Percentiles rank a stretch among this genome's conserved stretches.
These are phyloP conservation scores for Orthosia gracilis DNA, from an alignment of 2,888 invertebrate genomes.

Conservation along the genomic window DNA sequence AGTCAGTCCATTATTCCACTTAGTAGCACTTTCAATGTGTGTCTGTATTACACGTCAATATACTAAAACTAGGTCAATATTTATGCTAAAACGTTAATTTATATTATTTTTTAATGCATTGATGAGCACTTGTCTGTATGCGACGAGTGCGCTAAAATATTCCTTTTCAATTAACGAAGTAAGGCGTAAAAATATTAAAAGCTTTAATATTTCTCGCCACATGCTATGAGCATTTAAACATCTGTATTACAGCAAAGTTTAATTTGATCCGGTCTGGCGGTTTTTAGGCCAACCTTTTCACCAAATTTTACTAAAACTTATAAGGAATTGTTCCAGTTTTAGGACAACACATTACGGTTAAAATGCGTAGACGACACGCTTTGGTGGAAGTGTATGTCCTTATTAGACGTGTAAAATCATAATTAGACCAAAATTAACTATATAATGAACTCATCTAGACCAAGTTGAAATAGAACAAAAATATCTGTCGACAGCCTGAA, in stretches of 20 bases:
- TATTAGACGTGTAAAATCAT: not conserved
- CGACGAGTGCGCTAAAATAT: no score
- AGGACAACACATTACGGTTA: conserved; percentile 9
- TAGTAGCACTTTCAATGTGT: no score
- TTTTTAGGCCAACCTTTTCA: conserved; percentile 29
- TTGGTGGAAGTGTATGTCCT: not conserved
- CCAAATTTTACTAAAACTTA: conserved; percentile 32
- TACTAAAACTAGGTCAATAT: no score
- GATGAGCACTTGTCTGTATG: no score
- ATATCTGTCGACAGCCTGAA: conserved; percentile 11
- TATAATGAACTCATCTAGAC: not conserved
- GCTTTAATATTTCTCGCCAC: conserved; percentile 25
- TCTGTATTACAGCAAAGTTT: conserved; percentile 34
- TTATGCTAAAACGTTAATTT: no score
- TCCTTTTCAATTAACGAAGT: no score
- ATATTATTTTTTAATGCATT: no score
- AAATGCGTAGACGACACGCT: not conserved
- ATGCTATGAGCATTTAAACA: not conserved
- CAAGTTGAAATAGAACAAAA: not conserved
- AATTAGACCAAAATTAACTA: conserved; percentile 3
- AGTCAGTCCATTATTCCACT: no score
- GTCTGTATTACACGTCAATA: no score
- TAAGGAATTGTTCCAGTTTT: conserved; percentile 26
- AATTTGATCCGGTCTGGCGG: conserved; percentile 27
- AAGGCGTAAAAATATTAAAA: conserved; percentile 24